A percentile compares a stretch with the other conserved stretches of the same genome.
Evolutionary conservation across 2,888 invertebrate species (phyloP).

Genomic region (Lochmaea crataegi): DNA sequence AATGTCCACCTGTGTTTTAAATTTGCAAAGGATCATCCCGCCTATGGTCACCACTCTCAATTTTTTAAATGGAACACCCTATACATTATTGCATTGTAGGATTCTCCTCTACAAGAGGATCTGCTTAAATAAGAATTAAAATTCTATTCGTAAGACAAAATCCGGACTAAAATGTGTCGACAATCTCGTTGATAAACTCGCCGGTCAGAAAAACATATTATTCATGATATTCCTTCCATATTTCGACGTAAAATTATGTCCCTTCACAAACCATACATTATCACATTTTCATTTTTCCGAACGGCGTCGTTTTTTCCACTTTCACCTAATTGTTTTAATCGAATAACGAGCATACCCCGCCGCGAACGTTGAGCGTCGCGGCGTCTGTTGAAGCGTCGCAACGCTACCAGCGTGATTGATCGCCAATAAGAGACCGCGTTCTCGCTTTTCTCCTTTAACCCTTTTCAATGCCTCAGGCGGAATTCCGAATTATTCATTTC

Average conservation of each 20-base stretch:
- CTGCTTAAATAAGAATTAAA: no score
- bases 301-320: conserved; percentile 41
- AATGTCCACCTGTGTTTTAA: no score
- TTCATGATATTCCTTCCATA: conserved; percentile 13
- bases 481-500: conserved; percentile 62
- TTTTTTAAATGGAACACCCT: no score
- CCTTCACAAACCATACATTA: conserved; percentile 31
- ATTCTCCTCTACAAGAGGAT: no score
- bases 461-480: conserved; percentile 55
- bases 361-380: conserved; percentile 20
- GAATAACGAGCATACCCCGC: conserved; percentile 51
- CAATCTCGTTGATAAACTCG: conserved; percentile 8
- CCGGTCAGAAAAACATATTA: conserved; percentile 26
- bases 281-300: conserved; percentile 33
- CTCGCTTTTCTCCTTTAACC: conserved; percentile 46
- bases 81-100: no score
- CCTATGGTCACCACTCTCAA: no score
- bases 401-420: conserved; percentile 51
- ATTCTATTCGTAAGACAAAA: background rate
- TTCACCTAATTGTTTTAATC: conserved; percentile 59
- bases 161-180: conserved; percentile 1
- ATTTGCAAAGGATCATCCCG: no score
- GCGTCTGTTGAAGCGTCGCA: conserved; percentile 30
- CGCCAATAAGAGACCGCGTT: conserved; percentile 40
- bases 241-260: conserved; percentile 25